Percentiles rank a stretch among this genome's conserved stretches.
phyloP scores from a whole-genome alignment of 1,140 invertebrate species.

The Octopus sinensis region DNA sequence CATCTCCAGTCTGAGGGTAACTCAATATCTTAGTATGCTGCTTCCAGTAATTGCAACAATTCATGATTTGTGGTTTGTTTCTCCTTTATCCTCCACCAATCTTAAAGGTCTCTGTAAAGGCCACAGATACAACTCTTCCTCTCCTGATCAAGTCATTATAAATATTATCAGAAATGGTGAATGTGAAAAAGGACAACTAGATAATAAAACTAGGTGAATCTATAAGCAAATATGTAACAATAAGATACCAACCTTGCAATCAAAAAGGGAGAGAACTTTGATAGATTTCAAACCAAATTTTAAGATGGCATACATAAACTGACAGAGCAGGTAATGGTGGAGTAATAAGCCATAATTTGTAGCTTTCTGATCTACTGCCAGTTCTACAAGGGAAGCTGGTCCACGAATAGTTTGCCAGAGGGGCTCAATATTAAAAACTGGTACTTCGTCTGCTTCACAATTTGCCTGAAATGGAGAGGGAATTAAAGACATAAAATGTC shows the following conservation, averaged over 20 bases:
- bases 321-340: conserved; percentile 74
- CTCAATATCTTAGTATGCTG: no score
- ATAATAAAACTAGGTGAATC: no score
- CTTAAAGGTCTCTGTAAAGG: no score
- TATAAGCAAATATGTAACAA: not conserved
- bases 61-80: no score
- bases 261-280: conserved; percentile 74
- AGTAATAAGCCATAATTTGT: conserved; percentile 74
- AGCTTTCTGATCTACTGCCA: conserved; percentile 73
- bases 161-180: no score
- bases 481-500: not conserved
- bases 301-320: conserved; percentile 74
- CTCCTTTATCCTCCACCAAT: no score
- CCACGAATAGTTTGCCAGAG: conserved; percentile 56
- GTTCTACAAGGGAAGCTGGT: conserved; percentile 65
- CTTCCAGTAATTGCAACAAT: no score
- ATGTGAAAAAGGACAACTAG: no score
- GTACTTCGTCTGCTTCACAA: conserved; percentile 53
- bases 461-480: conserved; percentile 48
- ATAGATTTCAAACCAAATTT: conserved; percentile 73
- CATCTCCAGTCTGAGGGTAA: no score
- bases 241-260: conserved; percentile 63
- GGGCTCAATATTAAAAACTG: conserved; percentile 54
- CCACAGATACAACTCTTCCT: no score
- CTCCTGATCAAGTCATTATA: no score